Evolutionary conservation across 2,888 invertebrate genomes (phyloP), one percentile per base, ranked within the genome.

Genomic region (Nomada hirtipes): DNA sequence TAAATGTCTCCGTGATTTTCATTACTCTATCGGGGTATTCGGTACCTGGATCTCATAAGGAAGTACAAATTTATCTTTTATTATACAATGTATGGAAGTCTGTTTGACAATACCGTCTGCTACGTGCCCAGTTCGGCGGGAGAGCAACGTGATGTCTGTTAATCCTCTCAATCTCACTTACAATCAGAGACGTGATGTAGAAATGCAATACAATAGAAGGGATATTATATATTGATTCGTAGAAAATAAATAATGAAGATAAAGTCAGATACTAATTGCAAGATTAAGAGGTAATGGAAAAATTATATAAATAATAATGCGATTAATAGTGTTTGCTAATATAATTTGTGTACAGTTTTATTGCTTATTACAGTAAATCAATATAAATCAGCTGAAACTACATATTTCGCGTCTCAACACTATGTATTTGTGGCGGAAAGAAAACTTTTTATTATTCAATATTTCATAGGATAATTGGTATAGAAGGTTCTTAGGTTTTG

Each of bases 121-220:
- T 83, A 88, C 88, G 87, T 87, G 88, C 80, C 85, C 76, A 88
- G 87, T 88, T 85, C 85, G 73, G 47, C 76, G 83, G 76, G 83
- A 83, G 87, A 82, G 82, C 74, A 68, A 60, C 79, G 63, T 70
- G 76, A 76, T 71, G 84, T 63, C 70, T 36, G 69, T 79, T 82
- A 84, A 87, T 87, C 84, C 80, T 15, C 29, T 42, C 72, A 23
- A 80, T 82, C 79, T 76, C 52, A 63, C 61, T 77, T 61, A 78
- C 82, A 88, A 88, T 88, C 82, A 68, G 68, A 42, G 73, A 53
- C 61, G 76, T 64, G 71, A 73, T 44, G 29, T 65, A 53, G 44
- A 75, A 57, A 68, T 74, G 65, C 47, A 81, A 68, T 74, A 60
- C 42, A 79, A 81, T 74, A 79, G 81, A 65, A 75, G 42, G 36